Conservation (phyloP, 2,113 vertebrate species). For the Campylomormyrus tamandua region DNA sequence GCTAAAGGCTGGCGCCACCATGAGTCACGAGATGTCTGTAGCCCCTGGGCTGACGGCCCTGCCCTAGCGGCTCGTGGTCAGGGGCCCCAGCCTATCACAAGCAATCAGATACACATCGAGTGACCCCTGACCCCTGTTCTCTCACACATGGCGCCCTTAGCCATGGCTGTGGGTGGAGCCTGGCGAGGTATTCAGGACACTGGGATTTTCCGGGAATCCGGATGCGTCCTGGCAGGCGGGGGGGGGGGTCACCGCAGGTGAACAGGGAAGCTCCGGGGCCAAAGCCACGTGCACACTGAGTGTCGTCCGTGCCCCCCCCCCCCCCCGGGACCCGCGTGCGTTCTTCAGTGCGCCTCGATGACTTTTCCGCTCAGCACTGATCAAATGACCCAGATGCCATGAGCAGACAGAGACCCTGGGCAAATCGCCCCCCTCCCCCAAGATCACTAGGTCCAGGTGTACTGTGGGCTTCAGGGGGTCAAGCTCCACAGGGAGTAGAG, state of each 20-base stretch:
- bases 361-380: background rate
- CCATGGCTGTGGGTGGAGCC: background rate
- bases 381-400: background rate
- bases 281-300: background rate
- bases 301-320: too few relatives aligned
- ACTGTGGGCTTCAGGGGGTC: background rate
- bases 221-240: slow-evolving; percentile 36
- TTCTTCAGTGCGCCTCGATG: slow-evolving; percentile 20
- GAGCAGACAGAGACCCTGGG: background rate
- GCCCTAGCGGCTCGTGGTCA: background rate
- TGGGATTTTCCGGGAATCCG: slow-evolving; percentile 5
- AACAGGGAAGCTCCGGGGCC: slow-evolving; percentile 42
- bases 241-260: slow-evolving; percentile 49
- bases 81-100: background rate
- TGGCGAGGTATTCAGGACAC: background rate
- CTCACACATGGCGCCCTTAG: background rate
- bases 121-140: background rate
- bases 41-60: background rate
- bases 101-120: background rate
- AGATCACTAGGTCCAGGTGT: background rate
- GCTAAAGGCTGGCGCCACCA: background rate
- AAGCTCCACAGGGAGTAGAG: background rate
- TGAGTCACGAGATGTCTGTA: background rate
- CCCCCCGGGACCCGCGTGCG: slow-evolving; percentile 39
- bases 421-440: background rate